A percentile compares a stretch with the other conserved stretches of the same genome.
phyloP scores from a whole-genome alignment of 2,113 vertebrate genomes.

The Nothobranchius kuhntae region DNA sequence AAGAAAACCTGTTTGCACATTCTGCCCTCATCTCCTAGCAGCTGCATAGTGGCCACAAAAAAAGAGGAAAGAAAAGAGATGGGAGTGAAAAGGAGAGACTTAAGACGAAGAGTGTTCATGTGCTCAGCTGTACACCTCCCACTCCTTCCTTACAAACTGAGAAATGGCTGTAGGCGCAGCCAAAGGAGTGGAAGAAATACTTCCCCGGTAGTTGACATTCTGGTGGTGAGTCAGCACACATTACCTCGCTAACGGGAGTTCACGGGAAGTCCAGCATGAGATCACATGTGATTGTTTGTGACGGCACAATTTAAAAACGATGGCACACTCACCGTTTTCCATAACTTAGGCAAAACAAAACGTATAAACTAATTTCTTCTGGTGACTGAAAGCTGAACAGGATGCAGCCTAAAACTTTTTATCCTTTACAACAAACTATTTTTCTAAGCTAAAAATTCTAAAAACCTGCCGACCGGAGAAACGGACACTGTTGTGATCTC shows the following conservation, averaged over 20 bases:
- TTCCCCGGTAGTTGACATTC: conserved; percentile 61
- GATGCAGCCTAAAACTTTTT: not conserved
- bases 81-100: conserved; percentile 31
- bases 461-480: not conserved
- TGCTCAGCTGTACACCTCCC: conserved; percentile 70
- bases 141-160: conserved; percentile 70
- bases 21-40: conserved; percentile 74
- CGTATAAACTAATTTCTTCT: not conserved
- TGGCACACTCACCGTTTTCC: not conserved
- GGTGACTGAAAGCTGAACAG: not conserved
- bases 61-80: conserved; percentile 26
- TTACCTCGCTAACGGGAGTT: conserved; percentile 14
- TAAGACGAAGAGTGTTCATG: conserved; percentile 61
- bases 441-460: not conserved
- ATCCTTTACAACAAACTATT: too few relatives aligned
- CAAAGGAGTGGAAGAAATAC: conserved; percentile 39
- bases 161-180: conserved; percentile 60
- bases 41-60: conserved; percentile 53
- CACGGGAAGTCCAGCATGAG: conserved; percentile 8
- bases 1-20: conserved; percentile 68
- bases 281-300: not conserved
- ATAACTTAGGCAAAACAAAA: not conserved
- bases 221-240: conserved; percentile 53
- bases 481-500: conserved; percentile 4
- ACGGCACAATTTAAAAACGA: not conserved